Evolutionary conservation across 2,113 vertebrate genomes (phyloP), one percentile per base, ranked within the genome.

Genomic region (Sinocyclocheilus rhinocerous): DNA sequence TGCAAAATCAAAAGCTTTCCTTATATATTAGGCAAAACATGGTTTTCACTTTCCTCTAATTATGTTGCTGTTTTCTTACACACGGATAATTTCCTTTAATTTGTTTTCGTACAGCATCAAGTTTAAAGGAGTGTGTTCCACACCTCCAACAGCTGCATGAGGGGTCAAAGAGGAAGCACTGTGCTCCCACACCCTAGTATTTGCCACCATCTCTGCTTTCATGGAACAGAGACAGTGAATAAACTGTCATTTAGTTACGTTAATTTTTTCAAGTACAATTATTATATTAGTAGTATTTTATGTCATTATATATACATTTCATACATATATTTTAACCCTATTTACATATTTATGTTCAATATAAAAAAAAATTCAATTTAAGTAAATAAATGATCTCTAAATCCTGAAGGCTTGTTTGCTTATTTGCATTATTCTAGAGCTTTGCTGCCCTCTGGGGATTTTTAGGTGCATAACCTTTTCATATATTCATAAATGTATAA

Each of bases 41-140:
- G 84, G 55, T 63, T 78, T 83, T 78, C 67, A 42, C 73, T 79
- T 86, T 88, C 70, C 63, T 73, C 75, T 76, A 86, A 84, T 67
- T 79, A 84, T 26, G 48, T 45, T 76, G 57, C 55, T 86, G 81
- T 86, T 86, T 86, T 86, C 81, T 67, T 81, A 84, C 63, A 76
- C 48, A 8, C n/a, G 87, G 77, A 77, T 84, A 69, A 86, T 86
- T 86, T 81, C 76, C 81, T 86, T 76, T 86, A 36, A 86, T 84
- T 86, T 88, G 81, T 86, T 88, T 84, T 76, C 33, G 33, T 84
- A 81, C 33, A 77, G 73, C 42, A 86, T 86, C 73, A 22, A 76
- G 85, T 76, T 84, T 33, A 84, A 36, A 88, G 33, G 57, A 75
- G 83, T 63, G 75, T 78, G 70, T 42, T 29, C n/a, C 22, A 80